Percentiles rank a stretch among this genome's conserved stretches.
Conservation (phyloP, 2,888 invertebrate species). For the Colostygia pectinataria region DNA sequence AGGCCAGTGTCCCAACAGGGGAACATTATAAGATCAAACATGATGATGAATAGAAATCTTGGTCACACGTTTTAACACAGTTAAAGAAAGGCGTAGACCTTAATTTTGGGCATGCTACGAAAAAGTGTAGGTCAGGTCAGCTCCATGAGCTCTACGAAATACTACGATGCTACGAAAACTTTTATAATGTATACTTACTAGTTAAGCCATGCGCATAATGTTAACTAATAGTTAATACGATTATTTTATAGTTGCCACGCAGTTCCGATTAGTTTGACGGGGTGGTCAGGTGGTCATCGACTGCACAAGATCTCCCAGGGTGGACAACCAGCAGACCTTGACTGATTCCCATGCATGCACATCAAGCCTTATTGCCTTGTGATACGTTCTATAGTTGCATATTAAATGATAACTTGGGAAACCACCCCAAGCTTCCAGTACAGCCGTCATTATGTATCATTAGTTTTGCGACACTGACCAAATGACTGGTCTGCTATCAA, state of each 20-base stretch:
- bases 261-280: constrained; percentile 65
- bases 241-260: constrained; percentile 43
- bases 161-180: not conserved
- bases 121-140: not conserved
- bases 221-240: constrained; percentile 27
- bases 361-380: constrained; percentile 36
- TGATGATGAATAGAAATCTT: too few relatives aligned
- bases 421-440: constrained; percentile 62
- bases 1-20: too few relatives aligned
- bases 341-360: constrained; percentile 50
- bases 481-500: constrained; percentile 80
- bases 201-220: too few relatives aligned
- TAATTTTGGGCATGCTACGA: not conserved
- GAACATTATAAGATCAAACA: too few relatives aligned
- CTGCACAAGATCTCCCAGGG: constrained; percentile 68
- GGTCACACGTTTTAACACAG: too few relatives aligned
- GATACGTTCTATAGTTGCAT: constrained; percentile 49
- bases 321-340: constrained; percentile 73
- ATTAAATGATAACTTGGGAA: constrained; percentile 24
- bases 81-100: too few relatives aligned
- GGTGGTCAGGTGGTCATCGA: constrained; percentile 70
- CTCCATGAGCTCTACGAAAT: not conserved
- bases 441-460: constrained; percentile 81
- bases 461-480: constrained; percentile 83
- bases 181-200: too few relatives aligned